phyloP scores from a whole-genome alignment of 2,888 invertebrate species.

The Drosophila niveifrons region DNA sequence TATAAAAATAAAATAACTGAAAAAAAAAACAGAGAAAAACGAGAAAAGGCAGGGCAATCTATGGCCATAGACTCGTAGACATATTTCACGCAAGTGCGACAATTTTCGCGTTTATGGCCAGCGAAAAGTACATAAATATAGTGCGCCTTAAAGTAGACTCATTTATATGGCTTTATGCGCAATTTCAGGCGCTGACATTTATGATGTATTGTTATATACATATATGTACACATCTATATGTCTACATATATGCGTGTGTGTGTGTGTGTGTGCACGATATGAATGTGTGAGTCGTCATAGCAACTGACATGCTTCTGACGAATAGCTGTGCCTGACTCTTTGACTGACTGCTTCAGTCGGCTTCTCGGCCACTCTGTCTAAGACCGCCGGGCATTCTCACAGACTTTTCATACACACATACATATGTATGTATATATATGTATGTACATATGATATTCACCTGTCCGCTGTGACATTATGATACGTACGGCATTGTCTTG shows the following conservation, averaged over 20 bases:
- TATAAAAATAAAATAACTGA: slow-evolving; percentile 45
- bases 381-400: slow-evolving; percentile 31
- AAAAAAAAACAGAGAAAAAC: slow-evolving; percentile 19
- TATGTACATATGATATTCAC: slow-evolving; percentile 26
- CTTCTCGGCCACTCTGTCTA: slow-evolving; percentile 25
- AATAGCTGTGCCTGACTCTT: slow-evolving; percentile 51
- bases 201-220: slow-evolving; percentile 72
- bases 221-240: slow-evolving; percentile 15
- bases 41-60: slow-evolving; percentile 33
- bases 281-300: slow-evolving; percentile 50
- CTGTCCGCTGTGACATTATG: slow-evolving; percentile 15
- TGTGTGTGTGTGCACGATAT: slow-evolving; percentile 10
- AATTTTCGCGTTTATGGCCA: slow-evolving; percentile 70
- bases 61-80: slow-evolving; percentile 45
- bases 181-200: slow-evolving; percentile 82
- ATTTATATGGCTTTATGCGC: slow-evolving; percentile 82
- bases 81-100: slow-evolving; percentile 76
- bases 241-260: background rate
- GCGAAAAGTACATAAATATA: slow-evolving; percentile 72
- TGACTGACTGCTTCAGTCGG: slow-evolving; percentile 23
- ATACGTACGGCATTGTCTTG: slow-evolving; percentile 21
- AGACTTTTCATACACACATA: slow-evolving; percentile 19
- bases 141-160: slow-evolving; percentile 75
- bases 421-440: too few relatives aligned
- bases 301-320: slow-evolving; percentile 64